Evolutionary conservation across 2,113 vertebrate species (phyloP).

Genomic region (Cryptotis parvus): DNA sequence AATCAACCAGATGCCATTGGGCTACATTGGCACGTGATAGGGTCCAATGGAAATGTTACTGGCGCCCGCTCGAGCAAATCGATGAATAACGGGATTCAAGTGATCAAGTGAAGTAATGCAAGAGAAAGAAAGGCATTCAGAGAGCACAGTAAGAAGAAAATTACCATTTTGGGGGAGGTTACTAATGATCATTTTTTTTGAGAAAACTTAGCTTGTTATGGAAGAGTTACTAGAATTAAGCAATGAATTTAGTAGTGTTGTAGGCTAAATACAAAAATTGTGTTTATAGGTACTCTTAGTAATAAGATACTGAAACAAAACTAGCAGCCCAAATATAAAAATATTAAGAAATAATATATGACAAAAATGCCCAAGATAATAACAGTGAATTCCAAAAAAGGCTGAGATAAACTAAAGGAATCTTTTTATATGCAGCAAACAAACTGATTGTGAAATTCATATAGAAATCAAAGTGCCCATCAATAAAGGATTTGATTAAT

Average conservation of each 20-base stretch:
- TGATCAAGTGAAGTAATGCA: too few relatives aligned
- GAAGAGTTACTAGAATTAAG: neutral
- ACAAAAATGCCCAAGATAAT: constrained; percentile 4
- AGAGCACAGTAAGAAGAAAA: neutral
- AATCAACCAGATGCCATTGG: too few relatives aligned
- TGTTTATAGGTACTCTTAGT: neutral
- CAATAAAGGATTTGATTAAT: too few relatives aligned
- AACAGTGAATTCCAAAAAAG: neutral
- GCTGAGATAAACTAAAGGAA: neutral
- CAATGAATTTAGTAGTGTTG: neutral
- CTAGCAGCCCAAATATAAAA: neutral
- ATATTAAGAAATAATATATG: constrained; percentile 6
- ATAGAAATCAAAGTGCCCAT: too few relatives aligned
- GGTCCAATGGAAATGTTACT: too few relatives aligned
- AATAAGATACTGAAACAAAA: neutral
- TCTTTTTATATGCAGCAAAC: neutral
- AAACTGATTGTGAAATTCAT: constrained; percentile 21
- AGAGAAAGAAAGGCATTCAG: neutral
- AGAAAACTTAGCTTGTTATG: neutral
- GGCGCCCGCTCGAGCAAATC: too few relatives aligned
- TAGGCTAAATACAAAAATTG: neutral
- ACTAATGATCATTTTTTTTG: neutral
- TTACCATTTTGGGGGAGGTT: neutral
- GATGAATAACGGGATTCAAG: too few relatives aligned
- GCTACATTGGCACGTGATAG: too few relatives aligned